Evolutionary conservation across 2,797 vertebrate species (phyloP), one percentile per base, ranked within the genome.

Genomic region (Taenioides sp.): DNA sequence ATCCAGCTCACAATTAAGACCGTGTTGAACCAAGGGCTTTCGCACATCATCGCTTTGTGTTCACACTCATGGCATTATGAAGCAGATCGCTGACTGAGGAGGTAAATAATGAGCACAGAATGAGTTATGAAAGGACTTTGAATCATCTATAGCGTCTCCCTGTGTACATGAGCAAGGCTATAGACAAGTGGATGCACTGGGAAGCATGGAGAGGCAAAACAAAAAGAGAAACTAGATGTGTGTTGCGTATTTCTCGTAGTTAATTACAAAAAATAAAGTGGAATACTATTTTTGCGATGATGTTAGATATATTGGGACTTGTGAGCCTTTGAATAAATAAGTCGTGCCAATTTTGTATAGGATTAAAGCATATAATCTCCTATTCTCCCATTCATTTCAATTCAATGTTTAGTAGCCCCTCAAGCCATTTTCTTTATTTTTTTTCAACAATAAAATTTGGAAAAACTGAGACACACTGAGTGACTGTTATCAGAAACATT

Each of bases 21-120:
- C 25, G 1, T 60, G 59, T 61, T 69, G 59, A 65, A 28, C 67
- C 14, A 71, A 47, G 58, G 43, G 17, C 37, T 66, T 28, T 37
- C 28, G 52, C 14, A 59, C 5, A 12, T 66, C 40, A 20, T 28
- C 17, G 28, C 20, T 54, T 71, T 69, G 34, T 52, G n/a, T 22
- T 34, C 40, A 34, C 9, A 47, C 61, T 59, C 28, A 7, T 17
- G 27, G 59, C 9, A 4, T 28, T 65, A 25, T 50, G 40, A 49
- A 65, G 64, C 23, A 49, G 63, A 65, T 25, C 18, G 43, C 7
- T 22, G 16, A 18, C 22, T 27, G 43, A 49, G 3, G 43, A 65
- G 2, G 2, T 52, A 65, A n/a, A n/a, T 1, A 67, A 64, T 43
- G 34, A 65, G 64, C 60, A 37, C 18, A 18, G 57, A 28, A 16